Evolutionary conservation across 1,140 invertebrate species (phyloP).

Genomic region (Lasaia peninsularis): DNA sequence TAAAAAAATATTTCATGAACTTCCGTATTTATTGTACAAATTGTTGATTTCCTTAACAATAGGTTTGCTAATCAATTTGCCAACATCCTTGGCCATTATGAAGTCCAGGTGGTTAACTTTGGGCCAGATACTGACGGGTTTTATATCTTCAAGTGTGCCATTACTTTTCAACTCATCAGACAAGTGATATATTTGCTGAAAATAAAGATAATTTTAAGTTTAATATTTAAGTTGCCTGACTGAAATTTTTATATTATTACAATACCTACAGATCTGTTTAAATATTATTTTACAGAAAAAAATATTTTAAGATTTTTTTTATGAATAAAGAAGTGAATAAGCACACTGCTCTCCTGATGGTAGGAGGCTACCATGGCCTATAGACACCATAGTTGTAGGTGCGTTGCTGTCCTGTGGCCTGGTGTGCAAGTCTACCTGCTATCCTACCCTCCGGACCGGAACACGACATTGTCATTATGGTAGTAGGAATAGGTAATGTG

Average conservation of each 20-base stretch:
- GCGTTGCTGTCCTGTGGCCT: too few relatives aligned
- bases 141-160: constrained; percentile 41
- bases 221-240: background rate
- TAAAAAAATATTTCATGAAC: constrained; percentile 26
- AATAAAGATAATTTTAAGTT: constrained; percentile 15
- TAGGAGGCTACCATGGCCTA: too few relatives aligned
- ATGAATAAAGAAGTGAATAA: too few relatives aligned
- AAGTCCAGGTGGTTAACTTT: constrained; percentile 67
- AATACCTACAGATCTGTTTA: too few relatives aligned
- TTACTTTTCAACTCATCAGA: constrained; percentile 38
- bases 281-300: too few relatives aligned
- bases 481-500: too few relatives aligned
- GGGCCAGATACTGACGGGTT: constrained; percentile 44
- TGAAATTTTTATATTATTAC: background rate
- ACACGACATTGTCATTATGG: too few relatives aligned
- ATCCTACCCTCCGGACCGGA: too few relatives aligned
- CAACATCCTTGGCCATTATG: constrained; percentile 51
- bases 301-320: too few relatives aligned
- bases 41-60: constrained; percentile 39
- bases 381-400: too few relatives aligned
- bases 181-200: constrained; percentile 55
- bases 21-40: constrained; percentile 57
- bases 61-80: constrained; percentile 44
- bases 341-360: too few relatives aligned
- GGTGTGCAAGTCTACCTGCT: too few relatives aligned